Evolutionary conservation across 2,113 vertebrate species (phyloP), one percentile per base, ranked within the genome.

Genomic region (Xiphophorus couchianus): DNA sequence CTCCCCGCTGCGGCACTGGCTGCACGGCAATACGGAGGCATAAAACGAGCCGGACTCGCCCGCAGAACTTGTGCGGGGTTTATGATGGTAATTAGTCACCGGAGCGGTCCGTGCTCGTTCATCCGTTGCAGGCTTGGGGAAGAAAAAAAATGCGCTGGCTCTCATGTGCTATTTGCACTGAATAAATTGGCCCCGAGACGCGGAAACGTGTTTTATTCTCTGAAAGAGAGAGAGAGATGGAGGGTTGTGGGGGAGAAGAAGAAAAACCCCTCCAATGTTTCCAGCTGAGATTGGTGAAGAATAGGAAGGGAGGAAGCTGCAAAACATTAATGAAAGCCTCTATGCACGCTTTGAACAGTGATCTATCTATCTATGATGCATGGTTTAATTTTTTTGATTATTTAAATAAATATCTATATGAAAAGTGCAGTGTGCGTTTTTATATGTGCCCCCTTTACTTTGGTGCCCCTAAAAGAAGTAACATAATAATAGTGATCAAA

Each of bases 1-100:
- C 88, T 86, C 86, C 88, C 88, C 89, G 86, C 90, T 93, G 89
- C 92, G 91, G 91, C 91, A 92, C 89, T 84, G 87, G 66, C 85
- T 87, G 77, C 85, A 81, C 37, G 86, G 66, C 74, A 69, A 86
- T 77, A 86, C 75, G 74, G 76, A 87, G 79, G n/a, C 84, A 87
- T 73, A 60, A 77, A 90, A 88, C 86, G 80, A 74, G 86, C 79
- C 69, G 30, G 77, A 81, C 80, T 80, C 82, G 79, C 78, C 71
- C 39, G 37, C 61, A 30, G 30, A 92, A 92, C 91, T 93, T 91
- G 87, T 81, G 88, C 85, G 76, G 75, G 78, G 27, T 71, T 86
- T 83, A 78, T 89, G 80, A 84, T 78, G 72, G 69, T 85, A 81
- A 91, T 90, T 85, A 86, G 81, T 78, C 88, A 71, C 69, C 82